phyloP scores from a whole-genome alignment of 1,140 invertebrate species.

The Bombus terrestris region DNA sequence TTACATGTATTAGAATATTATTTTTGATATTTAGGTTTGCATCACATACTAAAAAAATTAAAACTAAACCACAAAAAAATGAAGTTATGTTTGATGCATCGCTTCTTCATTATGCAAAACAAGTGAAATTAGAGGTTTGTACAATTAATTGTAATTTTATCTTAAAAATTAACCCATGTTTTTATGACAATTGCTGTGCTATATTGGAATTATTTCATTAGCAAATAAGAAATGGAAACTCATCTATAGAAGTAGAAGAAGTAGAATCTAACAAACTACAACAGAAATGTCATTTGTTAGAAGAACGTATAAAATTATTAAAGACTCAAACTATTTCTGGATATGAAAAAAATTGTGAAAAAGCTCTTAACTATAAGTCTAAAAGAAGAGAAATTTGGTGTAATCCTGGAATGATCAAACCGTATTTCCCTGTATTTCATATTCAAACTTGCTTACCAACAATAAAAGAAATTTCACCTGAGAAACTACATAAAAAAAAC shows the following conservation, averaged over 20 bases:
- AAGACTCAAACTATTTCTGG: constrained; percentile 56
- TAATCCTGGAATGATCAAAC: constrained; percentile 31
- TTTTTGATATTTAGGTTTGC: constrained; percentile 83
- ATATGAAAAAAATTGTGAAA: background rate
- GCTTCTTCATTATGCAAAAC: constrained; percentile 83
- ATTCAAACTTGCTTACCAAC: constrained; percentile 31
- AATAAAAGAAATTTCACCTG: constrained; percentile 58
- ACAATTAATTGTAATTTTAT: background rate
- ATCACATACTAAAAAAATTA: constrained; percentile 86
- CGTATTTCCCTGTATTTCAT: constrained; percentile 9
- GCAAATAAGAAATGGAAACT: constrained; percentile 39
- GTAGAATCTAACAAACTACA: constrained; percentile 45
- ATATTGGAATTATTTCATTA: constrained; percentile 26
- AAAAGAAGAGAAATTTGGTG: constrained; percentile 46
- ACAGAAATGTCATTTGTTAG: constrained; percentile 47
- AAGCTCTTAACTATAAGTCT: constrained; percentile 38
- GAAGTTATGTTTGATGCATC: constrained; percentile 85
- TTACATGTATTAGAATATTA: background rate
- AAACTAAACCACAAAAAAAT: constrained; percentile 88
- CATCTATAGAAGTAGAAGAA: constrained; percentile 15
- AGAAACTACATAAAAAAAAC: constrained; percentile 27
- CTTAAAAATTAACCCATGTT: background rate
- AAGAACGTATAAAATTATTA: constrained; percentile 45
- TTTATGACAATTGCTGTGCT: background rate
- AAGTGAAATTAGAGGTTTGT: constrained; percentile 77